Base-by-base conservation (phyloP, 2,113 vertebrate species). In the Tor tambroides region DNA sequence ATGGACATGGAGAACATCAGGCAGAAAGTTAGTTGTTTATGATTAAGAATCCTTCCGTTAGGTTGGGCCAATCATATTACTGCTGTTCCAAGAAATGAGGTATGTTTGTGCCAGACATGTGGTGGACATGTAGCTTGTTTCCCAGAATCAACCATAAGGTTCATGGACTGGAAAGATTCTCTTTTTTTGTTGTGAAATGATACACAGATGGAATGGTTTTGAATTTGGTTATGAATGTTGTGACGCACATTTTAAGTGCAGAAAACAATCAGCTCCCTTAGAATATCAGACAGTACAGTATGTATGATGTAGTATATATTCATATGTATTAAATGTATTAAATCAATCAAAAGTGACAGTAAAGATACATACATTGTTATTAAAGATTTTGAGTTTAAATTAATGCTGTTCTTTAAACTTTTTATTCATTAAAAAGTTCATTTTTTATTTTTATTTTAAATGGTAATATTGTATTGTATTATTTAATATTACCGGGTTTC, bases 1-100 rank as follows among this genome's bases (percentile, higher is more conserved):
- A 67, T 82, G 32, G 78, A 80, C 78, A 80, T 63, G 21, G 54
- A 61, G 56, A 80, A 80, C 78, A 80, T 80, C 56, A 63, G 78
- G 56, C 78, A 38, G 78, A 61, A 26, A 41, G 54, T 41, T 26
- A 23, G 54, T 41, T 35, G 78, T 38, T 38, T 63, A 10, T 61
- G 23, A 80, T 80, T 80, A 80, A 63, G 23, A 63, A 63, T 80
- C 12, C 35, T 80, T 80, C 32, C 32, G 32, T 80, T 61, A 61
- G 54, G 32, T 35, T 80, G 54, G 78, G 54, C 54, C 32, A 61
- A 61, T 80, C 23, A 80, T 56, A 61, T 61, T 26, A 26, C 54
- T 80, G 30, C 32, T 26, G 32, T 80, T 80, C 54, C 54, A 61
- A 61, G 54, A 79, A 30, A 80, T 26, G 78, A 80, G 54, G 54